Percentiles rank a stretch among this genome's conserved stretches.
Evolutionary conservation across 2,797 vertebrate genomes (phyloP).

Genomic region (Xenentodon cancila): DNA sequence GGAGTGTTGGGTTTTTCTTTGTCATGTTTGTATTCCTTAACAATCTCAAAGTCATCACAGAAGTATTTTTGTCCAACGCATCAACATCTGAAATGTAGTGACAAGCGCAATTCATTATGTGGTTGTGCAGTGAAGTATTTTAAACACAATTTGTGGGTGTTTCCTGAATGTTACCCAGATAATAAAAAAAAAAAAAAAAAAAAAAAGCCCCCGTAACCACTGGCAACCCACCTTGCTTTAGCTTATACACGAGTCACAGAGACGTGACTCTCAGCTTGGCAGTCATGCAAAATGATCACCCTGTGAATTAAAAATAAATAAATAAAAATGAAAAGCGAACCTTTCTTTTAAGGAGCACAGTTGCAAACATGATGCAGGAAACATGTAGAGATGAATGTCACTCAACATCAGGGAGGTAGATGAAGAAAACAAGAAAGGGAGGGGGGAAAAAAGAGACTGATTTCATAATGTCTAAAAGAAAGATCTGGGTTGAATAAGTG

Average conservation of each 20-base stretch:
- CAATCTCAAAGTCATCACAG: constrained; percentile 35
- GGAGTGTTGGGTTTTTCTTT: neutral
- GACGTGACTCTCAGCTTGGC: constrained; percentile 36
- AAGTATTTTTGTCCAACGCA: constrained; percentile 32
- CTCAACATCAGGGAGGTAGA: constrained; percentile 54
- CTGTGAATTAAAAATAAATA: constrained; percentile 38
- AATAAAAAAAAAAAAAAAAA: constrained; percentile 58
- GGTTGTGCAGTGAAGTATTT: constrained; percentile 50
- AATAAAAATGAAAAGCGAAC: constrained; percentile 1
- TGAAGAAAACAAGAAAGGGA: constrained; percentile 60
- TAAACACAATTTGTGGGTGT: constrained; percentile 71
- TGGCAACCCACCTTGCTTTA: constrained; percentile 69
- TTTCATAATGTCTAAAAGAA: constrained; percentile 84
- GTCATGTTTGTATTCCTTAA: constrained; percentile 20
- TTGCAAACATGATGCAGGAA: constrained; percentile 13
- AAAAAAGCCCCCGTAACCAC: constrained; percentile 74
- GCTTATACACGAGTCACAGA: constrained; percentile 47
- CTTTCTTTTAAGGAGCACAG: constrained; percentile 6
- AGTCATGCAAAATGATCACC: constrained; percentile 45
- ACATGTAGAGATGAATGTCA: constrained; percentile 42
- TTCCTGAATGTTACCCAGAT: constrained; percentile 76
- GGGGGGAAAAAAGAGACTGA: constrained; percentile 51
- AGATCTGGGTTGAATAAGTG: constrained; percentile 86
- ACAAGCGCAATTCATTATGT: constrained; percentile 34
- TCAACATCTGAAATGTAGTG: constrained; percentile 50